Percentiles rank a stretch among this genome's conserved stretches.
Conservation (phyloP, 2,797 vertebrate genomes). For the Atherinosoma microstoma region DNA sequence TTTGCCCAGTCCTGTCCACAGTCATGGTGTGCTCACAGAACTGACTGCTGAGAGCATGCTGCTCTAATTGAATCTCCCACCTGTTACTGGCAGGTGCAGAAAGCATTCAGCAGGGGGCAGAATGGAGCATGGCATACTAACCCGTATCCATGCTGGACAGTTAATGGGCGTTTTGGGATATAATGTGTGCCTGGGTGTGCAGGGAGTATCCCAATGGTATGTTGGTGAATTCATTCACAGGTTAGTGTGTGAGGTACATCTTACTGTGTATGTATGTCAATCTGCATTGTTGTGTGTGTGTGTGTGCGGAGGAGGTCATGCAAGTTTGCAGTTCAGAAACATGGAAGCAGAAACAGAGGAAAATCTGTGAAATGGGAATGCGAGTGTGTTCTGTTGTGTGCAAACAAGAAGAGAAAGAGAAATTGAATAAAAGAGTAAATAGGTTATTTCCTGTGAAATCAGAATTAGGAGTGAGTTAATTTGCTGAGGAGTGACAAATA, state of each 20-base stretch:
- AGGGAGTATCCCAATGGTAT: conserved; percentile 54
- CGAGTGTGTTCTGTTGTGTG: conserved; percentile 72
- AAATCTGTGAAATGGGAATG: conserved; percentile 57
- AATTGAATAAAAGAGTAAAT: conserved; percentile 75
- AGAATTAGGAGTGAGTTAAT: conserved; percentile 87
- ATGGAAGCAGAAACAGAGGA: conserved; percentile 65
- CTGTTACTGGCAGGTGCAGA: conserved; percentile 83
- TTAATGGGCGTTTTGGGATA: conserved; percentile 67
- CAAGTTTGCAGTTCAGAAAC: conserved; percentile 62
- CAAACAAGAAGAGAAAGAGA: conserved; percentile 69
- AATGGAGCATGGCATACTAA: conserved; percentile 68
- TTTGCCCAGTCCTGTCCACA: conserved; percentile 62
- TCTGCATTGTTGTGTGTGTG: conserved; percentile 32
- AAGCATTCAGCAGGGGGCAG: conserved; percentile 82
- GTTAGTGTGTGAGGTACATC: conserved; percentile 48
- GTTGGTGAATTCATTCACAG: conserved; percentile 47
- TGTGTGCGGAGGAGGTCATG: conserved; percentile 43
- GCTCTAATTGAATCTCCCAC: conserved; percentile 87
- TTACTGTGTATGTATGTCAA: conserved; percentile 30
- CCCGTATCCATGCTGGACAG: conserved; percentile 61
- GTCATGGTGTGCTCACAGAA: conserved; percentile 68
- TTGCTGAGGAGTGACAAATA: conserved; percentile 72
- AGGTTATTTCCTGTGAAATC: conserved; percentile 88
- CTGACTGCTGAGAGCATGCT: conserved; percentile 79
- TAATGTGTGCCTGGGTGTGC: conserved; percentile 46